Evolutionary conservation across 2,888 invertebrate species (phyloP), one percentile per base, ranked within the genome.

Genomic region (Dusona sp.): DNA sequence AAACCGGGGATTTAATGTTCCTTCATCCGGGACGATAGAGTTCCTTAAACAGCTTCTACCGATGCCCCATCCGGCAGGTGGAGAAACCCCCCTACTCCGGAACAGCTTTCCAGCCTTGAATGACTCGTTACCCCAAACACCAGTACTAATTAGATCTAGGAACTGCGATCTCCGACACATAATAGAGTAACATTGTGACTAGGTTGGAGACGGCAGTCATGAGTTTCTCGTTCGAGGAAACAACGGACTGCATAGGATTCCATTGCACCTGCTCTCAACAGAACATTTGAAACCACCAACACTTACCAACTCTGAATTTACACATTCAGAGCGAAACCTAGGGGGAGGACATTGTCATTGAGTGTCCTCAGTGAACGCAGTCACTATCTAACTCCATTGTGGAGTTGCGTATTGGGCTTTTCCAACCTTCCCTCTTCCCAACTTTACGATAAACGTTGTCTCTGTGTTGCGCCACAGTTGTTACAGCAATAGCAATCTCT

Each of bases 311-410:
- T n/a, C 79, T 13, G 29, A 70, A 79, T 57, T 72, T 74, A 82
- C 68, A 74, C 8, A 70, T 61, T 61, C 13, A 19, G 33, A 78
- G 29, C 67, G 25, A 75, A 29, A 75, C 38, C 22, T 70, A 57
- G 75, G 16, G 75, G 36, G 74, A 61, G 29, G 16, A 57, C 82
- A 82, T 85, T 85, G 85, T 82, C 79, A 75, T 68, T 74, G 74
- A 79, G 51, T 68, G 68, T 74, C 38, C 79, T 82, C 85, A 68
- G 33, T 51, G 79, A 42, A 79, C 67, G 68, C 45, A 79, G 70
- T 79, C 72, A 83, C 83, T 87, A 87, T 85, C 85, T 85, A 87
- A 87, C 87, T 85, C 82, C 79, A 87, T 87, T 87, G 85, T 87
- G 79, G 77, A 79, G 68, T 74, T 16, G 74, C 65, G 72, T 78